Base-by-base conservation (phyloP, 2,888 invertebrate genomes). In the Enchytraeus crypticus region DNA sequence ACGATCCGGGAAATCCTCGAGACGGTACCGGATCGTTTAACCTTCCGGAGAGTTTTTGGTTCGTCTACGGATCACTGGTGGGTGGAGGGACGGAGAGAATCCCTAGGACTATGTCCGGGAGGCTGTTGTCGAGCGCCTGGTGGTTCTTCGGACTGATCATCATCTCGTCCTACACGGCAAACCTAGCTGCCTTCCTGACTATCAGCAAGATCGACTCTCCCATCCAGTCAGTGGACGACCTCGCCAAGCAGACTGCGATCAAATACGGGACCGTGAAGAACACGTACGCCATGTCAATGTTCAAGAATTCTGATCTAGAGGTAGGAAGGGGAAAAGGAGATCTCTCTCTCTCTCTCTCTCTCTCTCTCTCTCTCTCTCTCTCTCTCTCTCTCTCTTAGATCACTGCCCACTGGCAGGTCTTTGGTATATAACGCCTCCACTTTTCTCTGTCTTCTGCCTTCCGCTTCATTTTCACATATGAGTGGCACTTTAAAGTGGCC, bases 171-270 rank as follows among this genome's bases (percentile, higher is more conserved):
- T 77, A 77, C 63, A 77, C 77, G 23, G 77, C 76, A 32, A 77
- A 77, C 62, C 66, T 77, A 49, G 76, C 77, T 21, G 77, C 77
- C 23, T 77, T 77, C 65, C 69, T 77, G 26, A 76, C 77, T 18
- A 75, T 77, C n/a, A 75, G 74, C 65, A 74, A 75, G 64, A 77
- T 77, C 33, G 74, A 76, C 66, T 74, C 75, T 1, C 77, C 77
- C 2, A 76, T 77, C 38, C 74, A 75, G 61, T 71, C 76, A 2
- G 72, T 76, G 23, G 71, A 73, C 29, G 77, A 77, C 59, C 64
- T 77, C 18, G 74, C 74, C 18, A 71, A 71, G n/a, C 62, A 62
- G 55, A 51, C 23, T 23, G 1, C 71, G 61, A 75, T 77, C 23
- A 73, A 72, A 62, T 77, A 75, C 60, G 77, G 77, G 4, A 77